Conservation (phyloP, 2,888 invertebrate species). For the Taphrorychus bicolor region DNA sequence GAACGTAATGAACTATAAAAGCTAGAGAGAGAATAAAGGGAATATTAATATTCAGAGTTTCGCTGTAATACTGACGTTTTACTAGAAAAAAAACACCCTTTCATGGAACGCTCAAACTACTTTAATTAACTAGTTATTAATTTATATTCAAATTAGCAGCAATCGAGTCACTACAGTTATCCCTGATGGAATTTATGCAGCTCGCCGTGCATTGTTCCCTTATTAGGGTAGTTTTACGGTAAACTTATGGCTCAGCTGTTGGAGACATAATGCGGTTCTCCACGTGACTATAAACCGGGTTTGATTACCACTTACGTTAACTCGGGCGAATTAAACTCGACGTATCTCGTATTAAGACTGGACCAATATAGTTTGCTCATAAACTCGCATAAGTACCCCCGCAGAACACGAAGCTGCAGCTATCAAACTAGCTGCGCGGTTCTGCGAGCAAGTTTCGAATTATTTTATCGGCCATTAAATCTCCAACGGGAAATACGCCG, state of each 20-base stretch:
- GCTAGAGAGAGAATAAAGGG: slow-evolving; percentile 11
- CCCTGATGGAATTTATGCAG: neutral
- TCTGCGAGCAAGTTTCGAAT: slow-evolving; percentile 41
- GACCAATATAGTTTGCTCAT: slow-evolving; percentile 43
- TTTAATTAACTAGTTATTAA: neutral
- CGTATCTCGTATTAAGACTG: slow-evolving; percentile 43
- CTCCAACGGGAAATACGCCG: slow-evolving; percentile 40
- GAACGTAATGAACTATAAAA: slow-evolving; percentile 22
- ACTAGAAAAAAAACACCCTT: neutral
- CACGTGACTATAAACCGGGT: slow-evolving; percentile 14
- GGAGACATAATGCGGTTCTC: slow-evolving; percentile 11
- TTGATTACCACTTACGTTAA: slow-evolving; percentile 19
- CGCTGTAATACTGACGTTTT: slow-evolving; percentile 2
- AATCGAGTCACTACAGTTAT: neutral
- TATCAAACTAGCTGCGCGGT: slow-evolving; percentile 39
- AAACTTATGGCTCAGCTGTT: slow-evolving; percentile 5
- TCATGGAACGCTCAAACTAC: neutral
- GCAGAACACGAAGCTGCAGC: slow-evolving; percentile 28
- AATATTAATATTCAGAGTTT: slow-evolving; percentile 13
- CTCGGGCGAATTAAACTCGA: slow-evolving; percentile 38
- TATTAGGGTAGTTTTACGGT: slow-evolving; percentile 6
- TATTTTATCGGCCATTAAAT: slow-evolving; percentile 47
- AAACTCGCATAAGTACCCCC: slow-evolving; percentile 42
- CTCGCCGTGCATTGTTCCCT: neutral
- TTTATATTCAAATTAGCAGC: neutral